Conservation (phyloP, 2,888 invertebrate genomes). For the Tubiluchus corallicola region DNA sequence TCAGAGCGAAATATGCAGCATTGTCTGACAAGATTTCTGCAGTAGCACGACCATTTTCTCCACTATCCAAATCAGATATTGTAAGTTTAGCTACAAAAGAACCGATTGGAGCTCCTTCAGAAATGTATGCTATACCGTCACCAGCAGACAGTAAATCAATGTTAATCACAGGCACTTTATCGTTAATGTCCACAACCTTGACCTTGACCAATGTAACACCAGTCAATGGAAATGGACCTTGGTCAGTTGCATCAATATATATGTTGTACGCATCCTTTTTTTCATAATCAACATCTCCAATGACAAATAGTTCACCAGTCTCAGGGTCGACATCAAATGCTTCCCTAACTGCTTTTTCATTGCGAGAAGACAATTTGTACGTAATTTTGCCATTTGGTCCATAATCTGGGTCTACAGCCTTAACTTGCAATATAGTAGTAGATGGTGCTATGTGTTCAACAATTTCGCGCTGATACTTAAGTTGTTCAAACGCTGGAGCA, state of each 20-base stretch:
- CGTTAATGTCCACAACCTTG: not conserved
- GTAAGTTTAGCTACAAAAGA: not conserved
- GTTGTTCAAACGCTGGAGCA: not conserved
- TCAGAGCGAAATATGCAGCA: not conserved
- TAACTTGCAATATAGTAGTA: not conserved
- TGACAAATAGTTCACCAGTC: not conserved
- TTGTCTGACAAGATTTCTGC: not conserved
- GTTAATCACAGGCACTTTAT: not conserved
- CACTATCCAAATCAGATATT: not conserved
- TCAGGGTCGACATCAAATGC: not conserved
- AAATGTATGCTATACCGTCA: not conserved
- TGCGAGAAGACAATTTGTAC: not conserved
- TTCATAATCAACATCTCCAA: not conserved
- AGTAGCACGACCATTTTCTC: not conserved
- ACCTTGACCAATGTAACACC: not conserved
- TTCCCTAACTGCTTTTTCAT: not conserved
- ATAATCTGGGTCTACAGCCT: not conserved
- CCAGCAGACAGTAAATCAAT: constrained; percentile 1
- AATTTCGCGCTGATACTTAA: not conserved
- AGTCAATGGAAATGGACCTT: not conserved
- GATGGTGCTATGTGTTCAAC: not conserved
- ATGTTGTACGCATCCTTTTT: not conserved
- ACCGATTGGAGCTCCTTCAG: not conserved
- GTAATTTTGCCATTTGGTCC: not conserved
- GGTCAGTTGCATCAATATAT: not conserved